Evolutionary conservation across 2,113 vertebrate genomes (phyloP), one percentile per base, ranked within the genome.

Genomic region (Pagrus major): DNA sequence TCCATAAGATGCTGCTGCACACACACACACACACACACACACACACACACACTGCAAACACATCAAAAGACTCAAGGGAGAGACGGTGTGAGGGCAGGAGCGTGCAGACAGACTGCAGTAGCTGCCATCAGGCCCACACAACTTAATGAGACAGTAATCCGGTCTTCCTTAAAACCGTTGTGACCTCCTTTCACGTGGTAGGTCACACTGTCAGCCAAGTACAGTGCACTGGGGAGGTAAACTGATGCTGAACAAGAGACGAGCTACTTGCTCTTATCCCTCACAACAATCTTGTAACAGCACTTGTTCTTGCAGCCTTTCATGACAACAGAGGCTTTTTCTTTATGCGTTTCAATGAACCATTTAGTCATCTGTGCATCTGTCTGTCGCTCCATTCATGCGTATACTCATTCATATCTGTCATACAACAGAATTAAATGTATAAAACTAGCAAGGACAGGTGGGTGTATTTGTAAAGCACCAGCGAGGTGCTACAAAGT

Each of bases 111-210:
- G 56, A n/a, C 44, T 41, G 41, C 41, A 47, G 56, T 11, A 59
- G 64, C 31, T 47, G 39, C 64, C 63, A 27, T 23, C n/a, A 54
- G 63, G 47, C n/a, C 52, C 44, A 20, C 27, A 59, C 52, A 72
- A 37, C 23, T 46, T 61, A 41, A 67, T 66, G 23, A 46, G 46
- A 55, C 54, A 72, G 54, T 61, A 60, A 83, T 78, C 81, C 3
- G 10, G 61, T 59, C 54, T 68, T 55, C 46, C 37, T 60, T 61
- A 46, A 71, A 51, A 71, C 66, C 60, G 16, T 9, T 27, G 44
- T 42, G 80, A 83, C 60, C 68, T 72, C 60, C 61, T 55, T 72
- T 46, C 60, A 46, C n/a, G 11, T 35, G 59, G 59, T 14, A 27
- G 73, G 46, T 61, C 71, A 37, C 55, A 61, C 55, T 61, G n/a